A percentile compares a stretch with the other conserved stretches of the same genome.
These are phyloP conservation scores for Luidia sarsii DNA, from an alignment of 53 echinoderm and acorn worm genomes.

Conservation along the genomic window DNA sequence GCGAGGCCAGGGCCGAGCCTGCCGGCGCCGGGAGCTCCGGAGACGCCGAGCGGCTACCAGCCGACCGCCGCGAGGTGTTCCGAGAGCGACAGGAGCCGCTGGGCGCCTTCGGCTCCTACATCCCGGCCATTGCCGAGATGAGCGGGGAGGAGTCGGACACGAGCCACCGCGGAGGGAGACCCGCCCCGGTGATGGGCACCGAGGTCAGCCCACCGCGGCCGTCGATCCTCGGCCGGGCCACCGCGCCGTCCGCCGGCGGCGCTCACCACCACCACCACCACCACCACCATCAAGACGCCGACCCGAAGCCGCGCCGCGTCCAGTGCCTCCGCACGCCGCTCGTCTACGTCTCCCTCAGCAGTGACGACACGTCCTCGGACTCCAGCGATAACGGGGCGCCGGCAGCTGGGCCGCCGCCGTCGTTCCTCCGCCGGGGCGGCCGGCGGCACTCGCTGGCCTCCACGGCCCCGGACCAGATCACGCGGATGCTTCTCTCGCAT, in stretches of 20 bases:
- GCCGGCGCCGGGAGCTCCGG: no score
- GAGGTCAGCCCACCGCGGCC: not conserved
- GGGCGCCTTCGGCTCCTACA: not conserved
- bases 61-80: no score
- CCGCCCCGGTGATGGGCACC: not conserved
- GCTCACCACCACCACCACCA: not conserved
- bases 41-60: no score
- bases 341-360: slow-evolving; percentile 1
- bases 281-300: not conserved
- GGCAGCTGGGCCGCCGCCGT: not conserved
- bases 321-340: not conserved
- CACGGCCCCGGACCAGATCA: slow-evolving; percentile 35
- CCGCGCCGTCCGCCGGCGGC: no score
- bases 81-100: not conserved
- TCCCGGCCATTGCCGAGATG: not conserved
- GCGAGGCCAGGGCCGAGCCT: not conserved
- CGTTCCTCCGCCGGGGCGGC: slow-evolving; percentile 9
- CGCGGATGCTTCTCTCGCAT: slow-evolving; percentile 33
- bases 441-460: slow-evolving; percentile 43
- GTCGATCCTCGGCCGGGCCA: not conserved
- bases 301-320: not conserved
- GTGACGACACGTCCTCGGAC: slow-evolving; percentile 25
- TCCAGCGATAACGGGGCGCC: not conserved
- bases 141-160: slow-evolving; percentile 44
- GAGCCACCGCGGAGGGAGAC: not conserved